Evolutionary conservation across 2,113 vertebrate species (phyloP).

Genomic region (Eudyptes chrysolophus): DNA sequence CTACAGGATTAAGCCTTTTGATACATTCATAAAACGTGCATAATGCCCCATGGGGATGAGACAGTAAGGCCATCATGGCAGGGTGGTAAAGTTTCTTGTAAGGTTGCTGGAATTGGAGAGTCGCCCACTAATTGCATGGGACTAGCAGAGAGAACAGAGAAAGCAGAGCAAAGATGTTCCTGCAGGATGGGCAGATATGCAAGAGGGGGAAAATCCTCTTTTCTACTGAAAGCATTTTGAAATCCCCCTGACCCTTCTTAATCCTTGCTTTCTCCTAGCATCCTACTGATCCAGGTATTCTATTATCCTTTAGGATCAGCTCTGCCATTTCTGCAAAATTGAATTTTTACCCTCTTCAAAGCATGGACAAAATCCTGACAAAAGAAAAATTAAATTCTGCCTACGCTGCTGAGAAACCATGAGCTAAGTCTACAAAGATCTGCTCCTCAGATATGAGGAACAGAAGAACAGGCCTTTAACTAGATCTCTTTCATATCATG

Average conservation of each 20-base stretch:
- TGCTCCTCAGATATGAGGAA: background rate
- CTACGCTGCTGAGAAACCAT: background rate
- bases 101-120: background rate
- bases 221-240: background rate
- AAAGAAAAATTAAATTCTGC: background rate
- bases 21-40: background rate
- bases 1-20: background rate
- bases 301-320: background rate
- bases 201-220: background rate
- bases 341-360: background rate
- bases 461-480: background rate
- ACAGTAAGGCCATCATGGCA: background rate
- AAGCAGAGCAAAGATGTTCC: background rate
- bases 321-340: background rate
- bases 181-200: fast-evolving
- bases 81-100: background rate
- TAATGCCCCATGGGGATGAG: fast-evolving
- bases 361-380: background rate
- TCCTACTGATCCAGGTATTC: background rate
- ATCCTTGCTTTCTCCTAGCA: background rate
- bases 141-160: background rate
- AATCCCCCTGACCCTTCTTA: background rate
- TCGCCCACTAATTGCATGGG: too few species aligned
- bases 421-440: background rate
- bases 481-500: background rate